Evolutionary conservation across 1,140 invertebrate genomes (phyloP), one percentile per base, ranked within the genome.

Genomic region (Argopecten irradians): DNA sequence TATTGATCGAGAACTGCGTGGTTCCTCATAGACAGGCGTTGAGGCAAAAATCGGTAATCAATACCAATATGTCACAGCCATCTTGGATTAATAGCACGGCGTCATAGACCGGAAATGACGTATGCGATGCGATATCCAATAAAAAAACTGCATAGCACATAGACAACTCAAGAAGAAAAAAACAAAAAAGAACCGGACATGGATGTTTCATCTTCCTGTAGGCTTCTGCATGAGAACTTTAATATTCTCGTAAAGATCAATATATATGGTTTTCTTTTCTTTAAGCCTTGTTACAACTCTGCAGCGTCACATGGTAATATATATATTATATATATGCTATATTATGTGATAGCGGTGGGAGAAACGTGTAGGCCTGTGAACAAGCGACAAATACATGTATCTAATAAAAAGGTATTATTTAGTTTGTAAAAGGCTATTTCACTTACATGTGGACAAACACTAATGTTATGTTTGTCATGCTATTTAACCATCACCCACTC

Each of bases 341-440:
- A 71, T 71, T 71, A 28, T 71, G 55, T 71, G 55, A 71, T 71
- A 71, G 55, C 55, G 55, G n/a, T 71, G 55, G 22, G 55, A 71
- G 55, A 71, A 71, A 71, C 55, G n/a, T 71, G 55, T 71, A 71
- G 55, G 55, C 55, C 55, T 71, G 55, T 71, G 55, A 71, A 71
- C 55, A 71, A 71, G 55, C 55, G 55, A 71, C n/a, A 71, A 71
- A 71, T 71, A 71, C 55, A 71, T 71, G 55, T 71, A 71, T 71
- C 55, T 71, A 71, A 71, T 71, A 71, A 71, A n/a, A 71, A 71
- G 55, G 55, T 71, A 71, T 71, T 71, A 71, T 71, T 71, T 71
- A 71, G 55, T 71, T 71, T 71, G 55, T 71, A 71, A 71, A 71
- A 71, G 55, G 55, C 55, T 71, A 71, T 28, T 71, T 71, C 55